Base-by-base conservation (phyloP, 2,888 invertebrate genomes). In the Netelia virgata region DNA sequence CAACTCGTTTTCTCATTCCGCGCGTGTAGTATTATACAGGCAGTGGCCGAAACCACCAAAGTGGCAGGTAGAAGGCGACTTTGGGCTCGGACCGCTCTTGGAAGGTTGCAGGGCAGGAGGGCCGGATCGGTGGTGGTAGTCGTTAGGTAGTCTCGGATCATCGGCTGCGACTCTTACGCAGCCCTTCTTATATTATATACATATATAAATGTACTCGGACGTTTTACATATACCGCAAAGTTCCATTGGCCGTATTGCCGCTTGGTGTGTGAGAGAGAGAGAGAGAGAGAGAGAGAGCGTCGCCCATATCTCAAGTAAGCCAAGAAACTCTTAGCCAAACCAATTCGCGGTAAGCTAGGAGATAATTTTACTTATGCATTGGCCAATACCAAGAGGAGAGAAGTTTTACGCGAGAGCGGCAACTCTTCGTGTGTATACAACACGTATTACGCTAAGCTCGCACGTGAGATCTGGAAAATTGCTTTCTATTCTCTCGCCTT, bases 401-500 rank as follows among this genome's bases (percentile, higher is more conserved):
- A 36, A 77, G 69, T 68, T 77, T 69, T 50, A n/a, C 59, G 47
- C 47, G 23, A 69, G 20, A 36, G 10, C 5, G 3, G 11, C 61
- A 10, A 28, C 10, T 2, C 28, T 63, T 28, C 78, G 14, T 18
- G 59, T 20, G 5, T 28, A 28, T 28, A 28, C 28, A 28, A 41
- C 41, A 55, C 55, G 75, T 82, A 76, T 76, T 72, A 75, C 79
- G 53, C 28, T 28, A 28, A 50, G 74, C 53, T 69, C 23, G 73
- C 73, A 77, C 78, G 77, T 78, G 78, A 78, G 53, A 82, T 72
- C 78, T 64, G 78, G 73, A 82, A 82, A 84, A 84, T 84, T 81
- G 81, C 84, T 81, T 84, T 81, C 81, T 69, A 84, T 77, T 81
- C 81, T 74, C 59, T 76, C 68, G 55, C 47, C 68, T 69, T 16